Percentiles rank a stretch among this genome's conserved stretches.
phyloP scores from a whole-genome alignment of 2,888 invertebrate genomes.

The Stenotaenia linearis region DNA sequence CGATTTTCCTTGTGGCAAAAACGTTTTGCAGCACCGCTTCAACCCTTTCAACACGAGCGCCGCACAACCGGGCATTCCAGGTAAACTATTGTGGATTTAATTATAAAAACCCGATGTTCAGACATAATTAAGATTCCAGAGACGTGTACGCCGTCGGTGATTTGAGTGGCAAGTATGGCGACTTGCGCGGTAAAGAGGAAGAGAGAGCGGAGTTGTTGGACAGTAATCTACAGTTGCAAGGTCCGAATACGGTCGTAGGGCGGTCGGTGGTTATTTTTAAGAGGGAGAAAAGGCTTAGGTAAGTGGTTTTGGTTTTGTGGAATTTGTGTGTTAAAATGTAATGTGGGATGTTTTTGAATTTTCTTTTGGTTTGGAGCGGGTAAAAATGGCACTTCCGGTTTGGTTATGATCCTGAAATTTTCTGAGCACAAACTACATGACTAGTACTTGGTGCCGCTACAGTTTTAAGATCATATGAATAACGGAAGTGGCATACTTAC shows the following conservation, averaged over 20 bases:
- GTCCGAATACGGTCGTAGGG: constrained; percentile 72
- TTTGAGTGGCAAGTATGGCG: constrained; percentile 78
- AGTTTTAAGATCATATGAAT: too few species aligned
- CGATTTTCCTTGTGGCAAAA: constrained; percentile 79
- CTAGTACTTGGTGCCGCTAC: too few species aligned
- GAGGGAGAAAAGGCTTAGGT: constrained; percentile 45
- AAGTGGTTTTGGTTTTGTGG: background rate
- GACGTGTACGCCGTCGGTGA: constrained; percentile 85
- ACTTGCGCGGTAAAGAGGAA: constrained; percentile 59
- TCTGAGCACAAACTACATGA: too few species aligned
- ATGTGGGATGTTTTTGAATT: constrained; percentile 33
- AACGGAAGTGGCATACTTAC: too few species aligned
- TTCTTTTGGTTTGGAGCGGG: too few species aligned
- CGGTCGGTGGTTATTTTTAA: constrained; percentile 80
- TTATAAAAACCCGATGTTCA: background rate
- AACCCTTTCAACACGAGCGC: constrained; percentile 72
- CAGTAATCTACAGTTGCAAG: constrained; percentile 72
- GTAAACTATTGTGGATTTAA: constrained; percentile 41
- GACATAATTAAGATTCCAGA: constrained; percentile 40
- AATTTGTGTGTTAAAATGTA: background rate
- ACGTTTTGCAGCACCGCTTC: constrained; percentile 76
- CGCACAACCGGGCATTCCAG: constrained; percentile 56
- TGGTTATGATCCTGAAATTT: too few species aligned
- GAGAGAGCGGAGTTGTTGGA: constrained; percentile 61
- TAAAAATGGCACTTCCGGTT: too few species aligned